Evolutionary conservation across 1,140 invertebrate species (phyloP).

Genomic region (Ceratina australensis): DNA sequence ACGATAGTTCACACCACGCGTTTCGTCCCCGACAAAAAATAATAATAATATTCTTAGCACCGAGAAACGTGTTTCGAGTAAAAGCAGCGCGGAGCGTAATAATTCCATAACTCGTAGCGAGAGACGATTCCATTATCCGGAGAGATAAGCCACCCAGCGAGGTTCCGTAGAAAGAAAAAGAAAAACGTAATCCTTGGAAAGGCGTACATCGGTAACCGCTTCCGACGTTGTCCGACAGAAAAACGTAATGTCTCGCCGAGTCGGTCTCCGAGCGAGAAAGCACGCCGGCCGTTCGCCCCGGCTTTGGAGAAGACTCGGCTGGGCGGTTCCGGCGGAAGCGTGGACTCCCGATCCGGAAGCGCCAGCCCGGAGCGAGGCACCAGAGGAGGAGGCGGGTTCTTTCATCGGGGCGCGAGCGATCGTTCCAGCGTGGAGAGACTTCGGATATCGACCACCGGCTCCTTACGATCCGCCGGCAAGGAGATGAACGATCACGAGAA

Average conservation of each 20-base stretch:
- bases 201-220: too few species aligned
- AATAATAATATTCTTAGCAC: too few species aligned
- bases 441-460: slow-evolving; percentile 73
- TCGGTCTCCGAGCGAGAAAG: slow-evolving; percentile 73
- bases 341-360: slow-evolving; percentile 76
- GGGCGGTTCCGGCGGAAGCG: slow-evolving; percentile 75
- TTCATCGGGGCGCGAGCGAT: slow-evolving; percentile 71
- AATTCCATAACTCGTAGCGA: too few species aligned
- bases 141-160: too few species aligned
- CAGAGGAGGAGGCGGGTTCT: slow-evolving; percentile 56
- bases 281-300: slow-evolving; percentile 69
- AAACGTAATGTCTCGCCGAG: slow-evolving; percentile 73
- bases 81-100: too few species aligned
- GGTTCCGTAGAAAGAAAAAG: too few species aligned
- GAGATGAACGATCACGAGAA: slow-evolving; percentile 71
- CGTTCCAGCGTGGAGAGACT: slow-evolving; percentile 72
- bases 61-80: too few species aligned
- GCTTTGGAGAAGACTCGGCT: slow-evolving; percentile 74
- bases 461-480: slow-evolving; percentile 67
- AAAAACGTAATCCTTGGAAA: too few species aligned
- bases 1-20: too few species aligned
- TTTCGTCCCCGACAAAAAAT: too few species aligned
- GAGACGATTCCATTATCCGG: too few species aligned
- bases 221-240: slow-evolving; percentile 52
- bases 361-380: slow-evolving; percentile 74